Evolutionary conservation across 2,888 invertebrate genomes (phyloP), one percentile per base, ranked within the genome.

Genomic region (Diachrysia chrysitis): DNA sequence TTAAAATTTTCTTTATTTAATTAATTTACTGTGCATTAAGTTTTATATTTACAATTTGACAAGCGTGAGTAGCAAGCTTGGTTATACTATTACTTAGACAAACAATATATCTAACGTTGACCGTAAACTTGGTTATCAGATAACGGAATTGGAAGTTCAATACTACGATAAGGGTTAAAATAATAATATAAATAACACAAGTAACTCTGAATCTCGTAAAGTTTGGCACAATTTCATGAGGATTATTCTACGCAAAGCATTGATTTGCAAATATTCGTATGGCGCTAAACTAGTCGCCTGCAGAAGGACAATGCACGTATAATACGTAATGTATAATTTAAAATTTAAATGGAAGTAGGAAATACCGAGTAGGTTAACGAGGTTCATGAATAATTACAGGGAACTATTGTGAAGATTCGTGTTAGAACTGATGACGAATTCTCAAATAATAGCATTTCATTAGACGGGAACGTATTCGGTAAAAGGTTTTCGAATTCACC

Each of bases 51-150:
- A 93, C 93, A 93, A 78, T 85, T 89, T 81, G 86, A 88, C 90
- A 93, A 93, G 95, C 95, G 94, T 94, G 95, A 89, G 83, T 89
- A 88, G 89, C 90, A 93, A 94, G 94, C 95, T 89, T 90, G 89
- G 85, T 86, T 89, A 89, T 37, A 81, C 76, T 74, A 74, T 67
- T 66, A 78, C 58, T 70, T 71, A 66, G 58, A 79, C 68, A 83
- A 87, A 81, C 56, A 79, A 83, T 77, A 72, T 67, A 32, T 69
- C 63, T 68, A 72, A 76, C 63, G 61, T 73, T 74, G 46, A 71
- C 68, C 58, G 53, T 83, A 73, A 79, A 77, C 66, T 78, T 74
- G 73, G 57, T 72, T 69, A 71, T 69, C 61, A 64, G 55, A 67
- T 69, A 83, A 83, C 75, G 59, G 23, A 83, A 81, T 32, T 59